Evolutionary conservation across 2,113 vertebrate genomes (phyloP), one percentile per base, ranked within the genome.

Genomic region (Malurus alboscapulatus): DNA sequence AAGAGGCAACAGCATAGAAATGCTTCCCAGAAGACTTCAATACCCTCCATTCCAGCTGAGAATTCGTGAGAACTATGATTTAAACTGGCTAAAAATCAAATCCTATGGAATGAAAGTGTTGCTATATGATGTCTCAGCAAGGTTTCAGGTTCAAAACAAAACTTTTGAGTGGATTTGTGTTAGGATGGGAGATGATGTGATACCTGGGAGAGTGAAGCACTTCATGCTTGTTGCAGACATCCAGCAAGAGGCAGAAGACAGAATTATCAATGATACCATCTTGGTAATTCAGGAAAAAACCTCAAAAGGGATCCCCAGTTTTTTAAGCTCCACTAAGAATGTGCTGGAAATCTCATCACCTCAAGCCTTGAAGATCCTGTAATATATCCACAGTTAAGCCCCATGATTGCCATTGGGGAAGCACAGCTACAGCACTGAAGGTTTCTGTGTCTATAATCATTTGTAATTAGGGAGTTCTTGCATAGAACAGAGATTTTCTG

Each of bases 301-400:
- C 10, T 51, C 42, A 17, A 59, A 59, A 34, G 22, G 13, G 68
- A 78, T 75, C 9, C 20, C 12, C 16, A 17, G 10, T 36, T 19
- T 61, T 84, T 53, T 20, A 61, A 75, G 17, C 4, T 84, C 19
- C 30, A n/a, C 25, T 67, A 25, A 22, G 24, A 86, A 38, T 32
- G 67, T 18, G 10, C 34, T 74, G 69, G 62, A 79, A 87, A 74
- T n/a, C 17, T 50, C 19, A 51, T 25, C 45, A 40, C 11, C 55
- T 21, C 34, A 42, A 73, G 38, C 26, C 51, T 69, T 57, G 30
- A 67, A 67, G 44, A 40, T 47, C 42, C 20, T 69, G 16, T 22
- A 18, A 22, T 30, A 30, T 0, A 8, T 2, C n/a, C 29, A 12
- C 0, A 65, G 27, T 27, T 71, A 30, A 29, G 13, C 25, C 19